Evolutionary conservation across 2,888 invertebrate genomes (phyloP).

Genomic region (Mythimna lalbum): DNA sequence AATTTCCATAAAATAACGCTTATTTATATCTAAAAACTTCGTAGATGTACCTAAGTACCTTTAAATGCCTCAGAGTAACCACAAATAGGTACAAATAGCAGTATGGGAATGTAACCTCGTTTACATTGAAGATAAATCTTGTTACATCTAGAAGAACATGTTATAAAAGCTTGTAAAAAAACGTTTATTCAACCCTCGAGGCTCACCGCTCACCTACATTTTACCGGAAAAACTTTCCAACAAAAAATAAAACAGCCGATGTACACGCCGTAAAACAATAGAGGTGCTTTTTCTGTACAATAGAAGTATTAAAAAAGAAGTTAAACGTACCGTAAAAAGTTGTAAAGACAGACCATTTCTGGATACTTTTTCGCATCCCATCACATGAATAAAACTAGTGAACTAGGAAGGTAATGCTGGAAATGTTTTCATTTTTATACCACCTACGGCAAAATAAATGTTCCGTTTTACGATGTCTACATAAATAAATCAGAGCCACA

Average conservation of each 20-base stretch:
- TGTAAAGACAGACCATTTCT: slow-evolving; percentile 48
- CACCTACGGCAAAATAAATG: slow-evolving; percentile 42
- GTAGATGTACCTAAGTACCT: neutral
- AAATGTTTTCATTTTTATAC: slow-evolving; percentile 41
- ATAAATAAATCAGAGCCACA: slow-evolving; percentile 30
- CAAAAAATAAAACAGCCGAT: slow-evolving; percentile 22
- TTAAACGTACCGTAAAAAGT: slow-evolving; percentile 47
- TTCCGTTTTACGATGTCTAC: slow-evolving; percentile 45
- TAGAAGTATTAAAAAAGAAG: slow-evolving; percentile 47
- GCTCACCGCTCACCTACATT: slow-evolving; percentile 27
- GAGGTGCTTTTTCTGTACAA: slow-evolving; percentile 29
- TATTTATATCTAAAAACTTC: neutral
- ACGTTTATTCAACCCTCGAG: slow-evolving; percentile 35
- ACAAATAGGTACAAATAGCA: neutral
- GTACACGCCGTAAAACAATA: slow-evolving; percentile 40
- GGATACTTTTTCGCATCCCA: slow-evolving; percentile 30
- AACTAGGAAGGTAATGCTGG: slow-evolving; percentile 15
- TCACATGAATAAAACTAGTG: slow-evolving; percentile 23
- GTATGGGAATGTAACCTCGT: neutral
- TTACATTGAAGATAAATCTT: slow-evolving; percentile 23
- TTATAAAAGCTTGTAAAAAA: slow-evolving; percentile 42
- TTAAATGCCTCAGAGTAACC: neutral
- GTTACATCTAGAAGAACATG: slow-evolving; percentile 7
- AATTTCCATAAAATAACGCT: neutral
- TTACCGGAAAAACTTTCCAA: slow-evolving; percentile 22